These are phyloP conservation scores for Tyto alba DNA, from an alignment of 2,113 vertebrate genomes.

Conservation along the genomic window DNA sequence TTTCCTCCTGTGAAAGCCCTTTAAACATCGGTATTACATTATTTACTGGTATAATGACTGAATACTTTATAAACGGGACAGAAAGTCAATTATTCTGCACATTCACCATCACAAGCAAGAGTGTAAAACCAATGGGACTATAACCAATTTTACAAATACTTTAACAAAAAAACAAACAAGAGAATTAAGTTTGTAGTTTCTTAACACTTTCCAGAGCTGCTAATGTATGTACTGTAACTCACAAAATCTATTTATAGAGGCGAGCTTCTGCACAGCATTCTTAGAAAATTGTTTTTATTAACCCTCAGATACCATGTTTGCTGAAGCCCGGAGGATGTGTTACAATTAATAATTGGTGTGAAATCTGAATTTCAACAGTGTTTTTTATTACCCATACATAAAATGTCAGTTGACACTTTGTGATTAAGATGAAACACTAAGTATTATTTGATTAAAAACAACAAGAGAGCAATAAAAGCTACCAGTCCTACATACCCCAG, in stretches of 20 bases:
- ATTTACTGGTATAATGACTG: conserved; percentile 13
- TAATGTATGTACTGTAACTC: conserved; percentile 46
- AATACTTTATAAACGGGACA: conserved; percentile 39
- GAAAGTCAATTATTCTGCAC: conserved; percentile 44
- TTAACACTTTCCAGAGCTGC: conserved; percentile 25
- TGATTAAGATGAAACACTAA: background rate
- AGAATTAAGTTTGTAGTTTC: conserved; percentile 4
- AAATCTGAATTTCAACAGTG: conserved; percentile 45
- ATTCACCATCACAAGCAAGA: background rate
- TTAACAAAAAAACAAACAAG: conserved; percentile 14
- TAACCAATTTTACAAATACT: conserved; percentile 41
- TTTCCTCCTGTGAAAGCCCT: conserved; percentile 20
- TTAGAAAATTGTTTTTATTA: conserved; percentile 38
- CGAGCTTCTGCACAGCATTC: background rate
- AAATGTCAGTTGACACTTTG: background rate
- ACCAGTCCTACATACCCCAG: background rate
- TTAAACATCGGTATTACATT: conserved; percentile 4
- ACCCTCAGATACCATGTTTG: conserved; percentile 10
- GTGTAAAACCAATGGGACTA: conserved; percentile 17
- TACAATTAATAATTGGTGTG: conserved; percentile 48
- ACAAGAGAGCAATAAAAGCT: conserved; percentile 47
- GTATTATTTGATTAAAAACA: conserved; percentile 9
- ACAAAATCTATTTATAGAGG: conserved; percentile 28
- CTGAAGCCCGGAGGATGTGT: conserved; percentile 18
- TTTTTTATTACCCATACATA: conserved; percentile 23